Evolutionary conservation across 1,140 invertebrate species (phyloP), one percentile per base, ranked within the genome.

Genomic region (Ostrea denselamellosa): DNA sequence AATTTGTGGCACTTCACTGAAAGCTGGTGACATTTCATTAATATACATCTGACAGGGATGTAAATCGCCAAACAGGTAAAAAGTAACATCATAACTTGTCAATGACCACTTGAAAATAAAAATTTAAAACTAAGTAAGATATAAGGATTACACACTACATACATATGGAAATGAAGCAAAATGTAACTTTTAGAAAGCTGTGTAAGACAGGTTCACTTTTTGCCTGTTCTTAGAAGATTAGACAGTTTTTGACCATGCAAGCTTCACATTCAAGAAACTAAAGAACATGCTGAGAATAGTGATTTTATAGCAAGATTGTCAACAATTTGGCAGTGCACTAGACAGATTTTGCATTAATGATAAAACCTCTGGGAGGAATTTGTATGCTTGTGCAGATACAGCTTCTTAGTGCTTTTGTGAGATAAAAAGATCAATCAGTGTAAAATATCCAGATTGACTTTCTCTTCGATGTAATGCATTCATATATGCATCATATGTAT

Each of bases 221-320:
- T n/a, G n/a, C 58, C 7, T 17, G n/a, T 19, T 12, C 58, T n/a
- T 25, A 71, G 68, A 71, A 34, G 28, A 71, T 77, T 25, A 34
- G 25, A 28, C 28, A 25, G 34, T 25, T 77, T 28, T 22, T 77
- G 68, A 77, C 68, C 28, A 28, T 77, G 68, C 68, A 77, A 34
- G 28, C 25, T 25, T 77, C 68, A 77, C 34, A 44, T 44, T 44
- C 34, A 25, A 34, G 25, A 77, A 34, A 34, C 56, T 22, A 71
- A 71, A 71, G 68, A 34, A 77, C 14, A 12, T 77, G 68, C 68
- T 34, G 14, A 14, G 8, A 25, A 77, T 34, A 77, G 28, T 77
- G 68, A 77, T 77, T 77, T 77, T 34, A 28, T 77, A 25, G 68
- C 68, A 25, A 77, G 22, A 34, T 77, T 77, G 68, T 77, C 68